Base-by-base conservation (phyloP, 2,797 vertebrate species). In the Pyrocephalus nanus region DNA sequence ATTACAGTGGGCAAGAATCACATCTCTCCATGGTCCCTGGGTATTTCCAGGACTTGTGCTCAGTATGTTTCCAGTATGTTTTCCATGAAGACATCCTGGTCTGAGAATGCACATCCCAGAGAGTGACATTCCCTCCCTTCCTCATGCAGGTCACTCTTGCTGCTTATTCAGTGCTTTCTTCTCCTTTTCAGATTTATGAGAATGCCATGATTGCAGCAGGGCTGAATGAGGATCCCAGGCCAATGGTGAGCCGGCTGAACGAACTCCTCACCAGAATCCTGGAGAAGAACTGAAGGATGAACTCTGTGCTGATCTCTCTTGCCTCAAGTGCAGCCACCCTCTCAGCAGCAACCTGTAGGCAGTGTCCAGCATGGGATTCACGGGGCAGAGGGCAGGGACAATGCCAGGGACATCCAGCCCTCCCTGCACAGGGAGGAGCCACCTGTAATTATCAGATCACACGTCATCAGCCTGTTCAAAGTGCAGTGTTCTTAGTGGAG, bases 141-240 rank as follows among this genome's bases (percentile, higher is more conserved):
- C 15, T 86, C 62, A 19, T 29, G 42, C 58, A 47, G 21, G 19
- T 88, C 1, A 0, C 43, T 86, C 34, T 55, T 70, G 42, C 36
- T 84, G 51, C 38, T 86, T 69, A 43, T 45, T 91, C 48, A 79
- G 34, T 66, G 10, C 13, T 42, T 78, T 30, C 62, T 74, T 76
- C 18, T 64, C 34, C 93, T 86, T 36, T 69, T 82, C 98, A 99
- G 99, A 98, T 99, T 94, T 99, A 99, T 18, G 99, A 99, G 96
- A 99, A 99, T 8, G 99, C 99, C 92, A 99, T 99, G 99, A 99
- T 99, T 71, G 92, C 99, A 25, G 99, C 99, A 3, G 99, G 99
- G 15, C 97, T 99, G 26, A 98, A 98, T 5, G 99, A 99, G 2
- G 99, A 99, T 76, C 99, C 99, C 70, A 97, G 99, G 12, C 98